Evolutionary conservation across 2,797 vertebrate species (phyloP).

Genomic region (Pipistrellus pygmaeus): DNA sequence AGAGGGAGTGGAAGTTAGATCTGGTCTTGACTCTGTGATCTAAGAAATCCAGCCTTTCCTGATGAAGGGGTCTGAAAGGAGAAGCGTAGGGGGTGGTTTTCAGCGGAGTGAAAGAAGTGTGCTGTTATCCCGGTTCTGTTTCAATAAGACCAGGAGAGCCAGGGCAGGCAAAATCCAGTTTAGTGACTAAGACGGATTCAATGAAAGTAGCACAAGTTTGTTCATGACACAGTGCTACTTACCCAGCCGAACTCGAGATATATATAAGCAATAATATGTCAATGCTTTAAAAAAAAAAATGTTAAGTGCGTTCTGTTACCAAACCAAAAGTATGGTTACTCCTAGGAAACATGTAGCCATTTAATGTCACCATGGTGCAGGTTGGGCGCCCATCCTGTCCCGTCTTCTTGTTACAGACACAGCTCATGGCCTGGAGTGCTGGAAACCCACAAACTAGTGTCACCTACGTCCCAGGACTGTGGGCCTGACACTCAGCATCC

Average conservation of each 20-base stretch:
- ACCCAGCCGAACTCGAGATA: neutral
- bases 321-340: constrained; percentile 32
- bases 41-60: constrained; percentile 44
- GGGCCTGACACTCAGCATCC: constrained; percentile 11
- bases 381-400: neutral
- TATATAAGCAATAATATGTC: neutral
- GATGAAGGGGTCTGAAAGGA: neutral
- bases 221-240: neutral
- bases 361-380: constrained; percentile 10
- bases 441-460: constrained; percentile 31
- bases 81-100: neutral
- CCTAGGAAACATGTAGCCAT: neutral
- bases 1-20: neutral
- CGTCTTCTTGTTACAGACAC: constrained; percentile 41
- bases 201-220: constrained; percentile 67
- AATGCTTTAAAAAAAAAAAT: neutral
- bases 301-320: neutral
- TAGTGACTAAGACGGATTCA: constrained; percentile 20
- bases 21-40: neutral
- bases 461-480: constrained; percentile 15
- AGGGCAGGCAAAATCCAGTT: neutral
- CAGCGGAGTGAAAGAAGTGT: constrained; percentile 15
- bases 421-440: neutral
- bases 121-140: neutral
- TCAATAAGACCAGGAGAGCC: neutral